Evolutionary conservation across 2,797 vertebrate species (phyloP).

Genomic region (Oreortyx pictus): DNA sequence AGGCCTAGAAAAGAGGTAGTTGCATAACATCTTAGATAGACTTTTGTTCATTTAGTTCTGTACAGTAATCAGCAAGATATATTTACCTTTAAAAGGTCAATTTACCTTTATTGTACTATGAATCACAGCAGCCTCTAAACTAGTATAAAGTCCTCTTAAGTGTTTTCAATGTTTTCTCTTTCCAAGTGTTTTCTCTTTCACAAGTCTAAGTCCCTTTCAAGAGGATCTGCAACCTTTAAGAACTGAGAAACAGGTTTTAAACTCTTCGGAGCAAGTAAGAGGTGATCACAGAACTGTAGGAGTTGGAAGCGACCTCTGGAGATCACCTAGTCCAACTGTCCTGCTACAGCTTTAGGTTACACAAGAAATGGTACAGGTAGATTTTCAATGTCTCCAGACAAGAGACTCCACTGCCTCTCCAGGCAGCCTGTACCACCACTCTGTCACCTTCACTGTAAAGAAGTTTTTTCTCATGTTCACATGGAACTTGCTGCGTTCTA

Average conservation of each 20-base stretch:
- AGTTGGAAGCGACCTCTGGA: not conserved
- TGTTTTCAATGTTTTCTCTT: not conserved
- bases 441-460: not conserved
- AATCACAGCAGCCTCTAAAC: slow-evolving; percentile 45
- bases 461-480: not conserved
- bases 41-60: slow-evolving; percentile 40
- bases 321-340: not conserved
- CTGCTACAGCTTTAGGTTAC: not conserved
- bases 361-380: not conserved
- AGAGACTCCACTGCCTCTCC: not conserved
- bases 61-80: slow-evolving; percentile 22
- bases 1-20: not conserved
- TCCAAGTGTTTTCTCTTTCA: too few species aligned
- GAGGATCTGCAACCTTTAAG: not conserved
- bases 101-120: slow-evolving; percentile 64
- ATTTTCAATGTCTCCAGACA: not conserved
- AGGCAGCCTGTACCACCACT: not conserved
- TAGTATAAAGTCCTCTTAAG: slow-evolving; percentile 30
- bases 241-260: slow-evolving; percentile 16
- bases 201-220: slow-evolving; percentile 1
- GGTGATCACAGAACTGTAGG: not conserved
- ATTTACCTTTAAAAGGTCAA: slow-evolving; percentile 46
- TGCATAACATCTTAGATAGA: slow-evolving; percentile 23
- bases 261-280: not conserved
- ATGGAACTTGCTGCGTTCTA: not conserved